Evolutionary conservation across 30 jellyfish, hydroid and myxozoan species (phyloP), one percentile per base, ranked within the genome.

Genomic region (Pseudorhiza aurosa): DNA sequence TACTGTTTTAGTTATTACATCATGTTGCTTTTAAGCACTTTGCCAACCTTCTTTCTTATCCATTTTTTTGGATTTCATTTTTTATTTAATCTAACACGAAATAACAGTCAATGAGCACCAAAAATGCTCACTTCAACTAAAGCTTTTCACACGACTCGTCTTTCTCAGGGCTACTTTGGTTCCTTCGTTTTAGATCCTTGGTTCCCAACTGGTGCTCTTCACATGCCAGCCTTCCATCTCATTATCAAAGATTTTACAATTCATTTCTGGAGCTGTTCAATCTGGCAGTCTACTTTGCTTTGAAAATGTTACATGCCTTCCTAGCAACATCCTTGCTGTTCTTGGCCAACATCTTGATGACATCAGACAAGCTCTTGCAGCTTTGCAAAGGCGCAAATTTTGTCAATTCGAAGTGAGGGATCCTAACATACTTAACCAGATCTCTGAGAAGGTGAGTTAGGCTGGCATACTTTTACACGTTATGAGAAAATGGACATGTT

Each of bases 201-300:
- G 87, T 32, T 10, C 77, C 6, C 87, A 83, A 14, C 33, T 83
- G 25, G 95, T 83, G 46, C 22, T 68, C 10, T 83, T 83, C 75
- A 18, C 71, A 3, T 83, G 95, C 65, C 44, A 17, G 26, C 75
- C 72, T n/a, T 26, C 72, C 5, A 2, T 71, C 9, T 35, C 82
- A 22, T 39, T 83, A 29, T 55, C 87, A 40, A 58, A 72, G 33
- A 44, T 83, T 0, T 18, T 83, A 53, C 82, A 65, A 68, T 83
- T 49, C 80, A 24, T 83, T 18, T 55, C 86, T 67, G 95, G 95
- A 29, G 95, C 95, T 2, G 58, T 83, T 10, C 95, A 83, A 22
- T 47, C 81, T 53, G 95, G 95, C 0, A 44, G 73, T 42, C 28
- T 83, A 39, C 36, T 83, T 19, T 70, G 84, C 82, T 51, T 69